A percentile compares a stretch with the other conserved stretches of the same genome.
These are phyloP conservation scores for Catocala nupta DNA, from an alignment of 2,888 invertebrate genomes.

Conservation along the genomic window DNA sequence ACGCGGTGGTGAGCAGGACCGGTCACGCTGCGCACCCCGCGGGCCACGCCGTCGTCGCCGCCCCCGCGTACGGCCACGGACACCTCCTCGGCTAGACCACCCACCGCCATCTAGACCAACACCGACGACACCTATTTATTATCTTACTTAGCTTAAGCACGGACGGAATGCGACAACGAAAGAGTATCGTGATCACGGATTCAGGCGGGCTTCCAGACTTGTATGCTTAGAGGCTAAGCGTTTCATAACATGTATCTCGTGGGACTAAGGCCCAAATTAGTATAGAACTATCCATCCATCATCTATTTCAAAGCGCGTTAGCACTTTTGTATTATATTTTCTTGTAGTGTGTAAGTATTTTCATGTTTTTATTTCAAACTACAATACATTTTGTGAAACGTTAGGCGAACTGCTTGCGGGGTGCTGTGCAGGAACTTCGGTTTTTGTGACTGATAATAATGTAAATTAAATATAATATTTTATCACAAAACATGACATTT, in stretches of 20 bases:
- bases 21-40: slow-evolving; percentile 87
- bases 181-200: slow-evolving; percentile 60
- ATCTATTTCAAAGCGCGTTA: slow-evolving; percentile 48
- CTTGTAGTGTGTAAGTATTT: slow-evolving; percentile 78
- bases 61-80: slow-evolving; percentile 73
- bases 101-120: slow-evolving; percentile 37
- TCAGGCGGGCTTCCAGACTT: slow-evolving; percentile 34
- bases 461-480: slow-evolving; percentile 75
- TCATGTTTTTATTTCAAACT: slow-evolving; percentile 58
- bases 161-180: slow-evolving; percentile 74
- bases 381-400: slow-evolving; percentile 84
- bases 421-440: slow-evolving; percentile 70
- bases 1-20: slow-evolving; percentile 87
- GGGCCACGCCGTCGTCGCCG: slow-evolving; percentile 66
- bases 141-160: slow-evolving; percentile 73
- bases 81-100: slow-evolving; percentile 66
- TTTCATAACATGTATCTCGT: slow-evolving; percentile 79
- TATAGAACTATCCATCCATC: slow-evolving; percentile 44
- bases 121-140: slow-evolving; percentile 75
- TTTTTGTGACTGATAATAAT: slow-evolving; percentile 76
- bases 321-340: slow-evolving; percentile 84
- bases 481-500: slow-evolving; percentile 61
- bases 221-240: slow-evolving; percentile 62
- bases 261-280: slow-evolving; percentile 76
- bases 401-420: slow-evolving; percentile 70